Percentiles rank a stretch among this genome's conserved stretches.
These are phyloP conservation scores for Lota lota DNA, from an alignment of 2,113 vertebrate species.

Conservation along the genomic window DNA sequence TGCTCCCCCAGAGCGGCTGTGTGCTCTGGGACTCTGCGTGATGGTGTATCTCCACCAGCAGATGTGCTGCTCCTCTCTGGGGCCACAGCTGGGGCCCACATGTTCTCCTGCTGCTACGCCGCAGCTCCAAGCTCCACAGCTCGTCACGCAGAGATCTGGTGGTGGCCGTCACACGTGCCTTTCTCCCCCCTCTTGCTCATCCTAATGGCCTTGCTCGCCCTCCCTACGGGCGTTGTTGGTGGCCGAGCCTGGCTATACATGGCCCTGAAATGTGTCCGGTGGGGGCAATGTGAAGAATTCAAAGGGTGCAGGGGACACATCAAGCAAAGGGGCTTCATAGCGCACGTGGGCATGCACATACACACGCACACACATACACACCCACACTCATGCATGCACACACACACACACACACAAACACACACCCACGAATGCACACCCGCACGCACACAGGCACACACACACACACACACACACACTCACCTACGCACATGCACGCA, in stretches of 20 bases:
- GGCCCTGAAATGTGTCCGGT: constrained; percentile 54
- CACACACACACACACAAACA: constrained; percentile 32
- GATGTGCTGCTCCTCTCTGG: constrained; percentile 49
- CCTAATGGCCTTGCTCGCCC: constrained; percentile 21
- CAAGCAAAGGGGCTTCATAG: constrained; percentile 53
- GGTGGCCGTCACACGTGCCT: constrained; percentile 34
- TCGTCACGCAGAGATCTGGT: neutral
- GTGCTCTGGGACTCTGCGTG: constrained; percentile 51
- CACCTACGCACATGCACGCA: constrained; percentile 31
- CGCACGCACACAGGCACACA: constrained; percentile 2
- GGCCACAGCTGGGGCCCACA: constrained; percentile 74
- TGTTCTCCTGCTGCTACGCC: constrained; percentile 47
- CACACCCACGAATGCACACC: too few species aligned
- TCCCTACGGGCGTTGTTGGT: constrained; percentile 15
- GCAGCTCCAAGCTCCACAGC: neutral
- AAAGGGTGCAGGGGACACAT: constrained; percentile 41
- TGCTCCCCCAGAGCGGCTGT: constrained; percentile 45
- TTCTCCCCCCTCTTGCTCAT: constrained; percentile 17
- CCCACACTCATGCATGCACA: too few species aligned
- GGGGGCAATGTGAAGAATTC: constrained; percentile 59
- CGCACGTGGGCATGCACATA: neutral
- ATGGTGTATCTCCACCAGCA: constrained; percentile 58
- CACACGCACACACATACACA: constrained; percentile 1
- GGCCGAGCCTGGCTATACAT: constrained; percentile 44
- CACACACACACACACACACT: too few species aligned